Percentiles rank a stretch among this genome's conserved stretches.
Evolutionary conservation across 2,888 invertebrate genomes (phyloP).

Genomic region (Synanthedon formicaeformis): DNA sequence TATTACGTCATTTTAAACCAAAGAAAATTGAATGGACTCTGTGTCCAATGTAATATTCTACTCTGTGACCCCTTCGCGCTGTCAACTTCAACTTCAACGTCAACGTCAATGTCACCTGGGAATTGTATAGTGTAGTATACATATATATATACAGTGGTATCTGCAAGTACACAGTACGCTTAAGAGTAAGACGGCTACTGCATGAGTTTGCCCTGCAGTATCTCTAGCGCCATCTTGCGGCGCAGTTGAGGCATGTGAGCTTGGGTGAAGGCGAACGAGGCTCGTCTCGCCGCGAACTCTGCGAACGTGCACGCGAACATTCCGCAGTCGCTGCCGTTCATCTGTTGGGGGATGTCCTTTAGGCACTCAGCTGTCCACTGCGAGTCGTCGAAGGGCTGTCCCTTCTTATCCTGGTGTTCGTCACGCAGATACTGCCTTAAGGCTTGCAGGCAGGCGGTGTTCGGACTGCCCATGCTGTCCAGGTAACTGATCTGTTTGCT

Average conservation of each 20-base stretch:
- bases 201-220: conserved; percentile 79
- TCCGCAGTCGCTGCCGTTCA: conserved; percentile 98
- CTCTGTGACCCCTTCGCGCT: too few relatives aligned
- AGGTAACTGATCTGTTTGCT: conserved; percentile 82
- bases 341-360: conserved; percentile 91
- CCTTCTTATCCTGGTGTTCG: conserved; percentile 91
- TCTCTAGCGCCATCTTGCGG: conserved; percentile 92
- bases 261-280: conserved; percentile 85
- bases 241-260: conserved; percentile 94
- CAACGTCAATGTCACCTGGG: too few relatives aligned
- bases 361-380: conserved; percentile 78
- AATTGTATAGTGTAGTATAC: too few relatives aligned
- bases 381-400: conserved; percentile 75
- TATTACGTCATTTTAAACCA: too few relatives aligned
- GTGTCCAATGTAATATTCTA: too few relatives aligned
- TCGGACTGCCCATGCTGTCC: conserved; percentile 92
- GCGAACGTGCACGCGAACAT: conserved; percentile 98
- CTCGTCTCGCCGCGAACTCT: conserved; percentile 85
- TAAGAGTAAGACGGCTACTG: conserved; percentile 30
- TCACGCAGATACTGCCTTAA: conserved; percentile 82
- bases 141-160: background rate
- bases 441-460: conserved; percentile 78
- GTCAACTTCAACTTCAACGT: too few relatives aligned
- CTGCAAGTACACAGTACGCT: background rate
- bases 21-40: too few relatives aligned